Evolutionary conservation across 2,797 vertebrate genomes (phyloP).

Genomic region (Helostoma temminkii): DNA sequence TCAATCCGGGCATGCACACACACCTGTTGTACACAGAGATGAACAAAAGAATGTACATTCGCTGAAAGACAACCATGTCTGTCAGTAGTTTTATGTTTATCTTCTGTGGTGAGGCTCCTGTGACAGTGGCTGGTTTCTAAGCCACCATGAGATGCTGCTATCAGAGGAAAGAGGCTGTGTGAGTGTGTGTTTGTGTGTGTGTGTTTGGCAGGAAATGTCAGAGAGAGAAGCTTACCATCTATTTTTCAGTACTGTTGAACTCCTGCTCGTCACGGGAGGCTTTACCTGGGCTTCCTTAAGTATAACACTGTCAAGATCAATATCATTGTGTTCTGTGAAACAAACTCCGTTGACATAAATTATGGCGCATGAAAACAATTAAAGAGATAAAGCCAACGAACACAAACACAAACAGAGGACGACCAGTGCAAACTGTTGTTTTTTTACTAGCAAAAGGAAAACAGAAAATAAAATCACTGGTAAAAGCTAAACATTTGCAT

Average conservation of each 20-base stretch:
- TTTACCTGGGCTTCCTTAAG: slow-evolving; percentile 59
- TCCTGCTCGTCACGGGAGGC: slow-evolving; percentile 65
- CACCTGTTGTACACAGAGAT: slow-evolving; percentile 71
- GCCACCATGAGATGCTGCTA: slow-evolving; percentile 43
- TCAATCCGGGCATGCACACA: slow-evolving; percentile 61
- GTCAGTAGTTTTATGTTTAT: slow-evolving; percentile 48
- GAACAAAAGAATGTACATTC: slow-evolving; percentile 61
- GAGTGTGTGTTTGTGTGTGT: slow-evolving; percentile 36
- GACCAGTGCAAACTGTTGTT: background rate
- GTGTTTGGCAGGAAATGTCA: slow-evolving; percentile 75
- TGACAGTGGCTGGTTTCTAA: slow-evolving; percentile 60
- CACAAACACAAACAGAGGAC: background rate
- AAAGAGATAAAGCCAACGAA: background rate
- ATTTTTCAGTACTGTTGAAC: slow-evolving; percentile 78
- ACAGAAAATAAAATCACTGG: background rate
- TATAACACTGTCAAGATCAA: slow-evolving; percentile 62
- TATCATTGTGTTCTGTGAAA: slow-evolving; percentile 60
- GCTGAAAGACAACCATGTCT: slow-evolving; percentile 34
- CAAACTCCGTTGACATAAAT: slow-evolving; percentile 47
- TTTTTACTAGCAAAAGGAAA: background rate
- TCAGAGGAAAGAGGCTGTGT: slow-evolving; percentile 24
- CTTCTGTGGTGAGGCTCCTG: slow-evolving; percentile 41
- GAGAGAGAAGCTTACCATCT: slow-evolving; percentile 73
- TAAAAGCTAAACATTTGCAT: too few relatives aligned
- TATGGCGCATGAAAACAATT: background rate